These are phyloP conservation scores for Melanotaenia boesemani DNA, from an alignment of 2,797 vertebrate species.

Conservation along the genomic window DNA sequence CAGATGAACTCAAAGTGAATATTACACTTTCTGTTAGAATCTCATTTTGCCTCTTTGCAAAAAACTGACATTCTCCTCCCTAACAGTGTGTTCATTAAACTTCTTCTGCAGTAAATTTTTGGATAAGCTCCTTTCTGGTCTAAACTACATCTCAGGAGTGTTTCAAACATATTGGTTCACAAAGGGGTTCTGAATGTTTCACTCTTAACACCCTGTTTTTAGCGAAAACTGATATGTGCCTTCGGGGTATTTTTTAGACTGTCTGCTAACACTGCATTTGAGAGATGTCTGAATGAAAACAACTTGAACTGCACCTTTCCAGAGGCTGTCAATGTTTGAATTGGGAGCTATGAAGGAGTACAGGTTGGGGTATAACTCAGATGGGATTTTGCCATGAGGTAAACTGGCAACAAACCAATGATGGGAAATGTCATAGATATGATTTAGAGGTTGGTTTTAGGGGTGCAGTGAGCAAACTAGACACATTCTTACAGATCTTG, in stretches of 20 bases:
- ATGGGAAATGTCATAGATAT: slow-evolving; percentile 74
- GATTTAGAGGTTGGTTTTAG: slow-evolving; percentile 79
- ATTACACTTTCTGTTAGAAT: slow-evolving; percentile 6
- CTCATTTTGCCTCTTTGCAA: slow-evolving; percentile 17
- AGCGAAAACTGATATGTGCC: slow-evolving; percentile 76
- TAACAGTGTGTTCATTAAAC: slow-evolving; percentile 30
- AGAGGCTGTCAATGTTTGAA: slow-evolving; percentile 78
- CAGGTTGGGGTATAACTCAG: slow-evolving; percentile 72
- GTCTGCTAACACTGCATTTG: slow-evolving; percentile 74
- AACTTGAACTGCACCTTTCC: slow-evolving; percentile 79
- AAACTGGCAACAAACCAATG: slow-evolving; percentile 81
- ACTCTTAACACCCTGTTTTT: slow-evolving; percentile 72
- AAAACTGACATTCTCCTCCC: neutral
- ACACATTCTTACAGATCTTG: slow-evolving; percentile 73
- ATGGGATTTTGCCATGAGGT: slow-evolving; percentile 80
- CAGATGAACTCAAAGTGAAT: neutral
- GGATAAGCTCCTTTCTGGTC: slow-evolving; percentile 44
- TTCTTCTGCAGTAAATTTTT: slow-evolving; percentile 37
- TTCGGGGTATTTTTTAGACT: slow-evolving; percentile 73
- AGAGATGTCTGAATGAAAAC: slow-evolving; percentile 72
- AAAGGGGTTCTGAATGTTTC: slow-evolving; percentile 63
- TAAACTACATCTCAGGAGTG: slow-evolving; percentile 56
- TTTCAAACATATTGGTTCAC: slow-evolving; percentile 64
- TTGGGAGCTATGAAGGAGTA: slow-evolving; percentile 71
- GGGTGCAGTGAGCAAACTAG: slow-evolving; percentile 76